These are phyloP conservation scores for Aurelia sp. DNA, from an alignment of 30 jellyfish, hydroid and myxozoan genomes.

Conservation along the genomic window DNA sequence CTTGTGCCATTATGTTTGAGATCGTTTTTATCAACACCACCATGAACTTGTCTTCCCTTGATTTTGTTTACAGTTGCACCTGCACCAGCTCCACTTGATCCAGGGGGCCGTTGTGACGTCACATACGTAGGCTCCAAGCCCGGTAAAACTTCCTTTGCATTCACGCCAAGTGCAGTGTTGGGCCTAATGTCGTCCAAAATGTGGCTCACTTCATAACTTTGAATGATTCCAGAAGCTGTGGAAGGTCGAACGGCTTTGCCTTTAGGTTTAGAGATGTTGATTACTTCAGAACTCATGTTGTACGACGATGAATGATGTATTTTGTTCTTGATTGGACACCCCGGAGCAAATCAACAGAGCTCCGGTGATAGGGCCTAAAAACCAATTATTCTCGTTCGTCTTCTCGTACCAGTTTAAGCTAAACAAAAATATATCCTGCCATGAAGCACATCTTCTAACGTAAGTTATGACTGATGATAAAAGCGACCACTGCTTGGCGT, in stretches of 20 bases:
- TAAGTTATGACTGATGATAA: too few relatives aligned
- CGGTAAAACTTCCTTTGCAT: constrained; percentile 45
- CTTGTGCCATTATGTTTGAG: constrained; percentile 61
- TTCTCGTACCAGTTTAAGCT: too few relatives aligned
- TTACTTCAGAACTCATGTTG: too few relatives aligned
- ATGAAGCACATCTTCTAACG: too few relatives aligned
- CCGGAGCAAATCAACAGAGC: too few relatives aligned
- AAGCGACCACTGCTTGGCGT: too few relatives aligned
- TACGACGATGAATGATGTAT: too few relatives aligned
- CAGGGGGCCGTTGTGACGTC: constrained; percentile 74
- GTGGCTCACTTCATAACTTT: constrained; percentile 81
- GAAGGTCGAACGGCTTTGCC: constrained; percentile 73
- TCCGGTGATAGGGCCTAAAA: too few relatives aligned
- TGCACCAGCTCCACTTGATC: constrained; percentile 22
- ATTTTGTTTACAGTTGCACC: constrained; percentile 21
- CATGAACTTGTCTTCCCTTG: constrained; percentile 89
- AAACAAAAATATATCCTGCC: too few relatives aligned
- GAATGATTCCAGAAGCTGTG: constrained; percentile 84
- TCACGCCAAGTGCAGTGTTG: constrained; percentile 68
- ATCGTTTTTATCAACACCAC: constrained; percentile 82
- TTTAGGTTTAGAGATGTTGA: constrained; percentile 15
- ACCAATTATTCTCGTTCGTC: too few relatives aligned
- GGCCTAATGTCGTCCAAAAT: constrained; percentile 87
- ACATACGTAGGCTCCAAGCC: constrained; percentile 93
- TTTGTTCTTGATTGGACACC: too few relatives aligned